Evolutionary conservation across 23 tunicate genomes (phyloP).

Genomic region (Trididemnum nubilum): DNA sequence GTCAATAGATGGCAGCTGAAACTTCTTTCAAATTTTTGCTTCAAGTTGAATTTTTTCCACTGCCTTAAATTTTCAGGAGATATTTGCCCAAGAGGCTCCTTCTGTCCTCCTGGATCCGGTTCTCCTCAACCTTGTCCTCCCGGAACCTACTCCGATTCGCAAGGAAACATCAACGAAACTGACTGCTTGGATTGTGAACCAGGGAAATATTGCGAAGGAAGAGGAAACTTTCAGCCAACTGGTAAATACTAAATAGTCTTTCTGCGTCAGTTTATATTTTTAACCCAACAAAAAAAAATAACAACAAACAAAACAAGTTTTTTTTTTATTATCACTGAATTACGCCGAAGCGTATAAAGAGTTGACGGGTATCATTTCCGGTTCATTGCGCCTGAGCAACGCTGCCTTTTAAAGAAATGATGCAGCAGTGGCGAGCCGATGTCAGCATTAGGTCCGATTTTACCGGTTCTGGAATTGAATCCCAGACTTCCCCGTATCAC

Average conservation of each 20-base stretch:
- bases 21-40: not conserved
- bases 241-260: constrained; percentile 52
- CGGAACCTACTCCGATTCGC: constrained; percentile 59
- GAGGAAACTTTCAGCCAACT: constrained; percentile 44
- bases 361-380: no score
- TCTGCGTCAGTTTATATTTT: not conserved
- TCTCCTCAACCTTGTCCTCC: constrained; percentile 61
- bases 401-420: no score
- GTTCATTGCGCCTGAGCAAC: no score
- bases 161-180: constrained; percentile 12
- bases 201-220: constrained; percentile 58
- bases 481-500: no score
- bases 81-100: constrained; percentile 69
- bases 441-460: no score
- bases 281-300: no score
- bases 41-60: not conserved
- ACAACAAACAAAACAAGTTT: no score
- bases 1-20: no score
- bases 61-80: constrained; percentile 70
- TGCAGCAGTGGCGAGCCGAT: no score
- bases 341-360: no score
- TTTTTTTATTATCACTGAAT: no score
- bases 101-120: constrained; percentile 52
- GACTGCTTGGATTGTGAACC: constrained; percentile 79
- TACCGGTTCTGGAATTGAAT: no score